Conservation (phyloP, 2,113 vertebrate genomes). For the Rhinogobius similis region DNA sequence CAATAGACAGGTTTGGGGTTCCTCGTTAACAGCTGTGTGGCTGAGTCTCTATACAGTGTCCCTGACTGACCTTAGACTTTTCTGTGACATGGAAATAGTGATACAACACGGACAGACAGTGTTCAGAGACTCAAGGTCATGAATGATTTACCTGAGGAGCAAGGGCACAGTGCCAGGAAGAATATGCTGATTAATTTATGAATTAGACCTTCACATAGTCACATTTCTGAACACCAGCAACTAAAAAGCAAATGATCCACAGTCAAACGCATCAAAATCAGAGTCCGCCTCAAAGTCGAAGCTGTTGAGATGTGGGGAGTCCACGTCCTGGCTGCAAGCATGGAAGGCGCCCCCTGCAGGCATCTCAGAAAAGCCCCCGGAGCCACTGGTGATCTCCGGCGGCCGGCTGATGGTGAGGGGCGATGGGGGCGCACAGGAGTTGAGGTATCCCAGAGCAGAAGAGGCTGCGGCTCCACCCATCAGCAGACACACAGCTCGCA, state of each 20-base stretch:
- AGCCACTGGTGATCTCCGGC: conserved; percentile 53
- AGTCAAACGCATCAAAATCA: conserved; percentile 83
- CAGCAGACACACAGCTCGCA: conserved; percentile 81
- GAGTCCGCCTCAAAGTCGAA: conserved; percentile 83
- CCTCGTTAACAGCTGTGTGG: neutral
- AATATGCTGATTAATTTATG: conserved; percentile 45
- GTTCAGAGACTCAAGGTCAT: conserved; percentile 49
- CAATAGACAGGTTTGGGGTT: conserved; percentile 3
- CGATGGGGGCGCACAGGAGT: conserved; percentile 69
- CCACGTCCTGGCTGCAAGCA: conserved; percentile 71
- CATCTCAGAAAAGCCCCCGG: conserved; percentile 71
- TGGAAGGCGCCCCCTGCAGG: conserved; percentile 69
- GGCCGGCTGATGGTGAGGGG: conserved; percentile 48
- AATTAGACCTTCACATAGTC: conserved; percentile 26
- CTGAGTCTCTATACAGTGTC: conserved; percentile 1
- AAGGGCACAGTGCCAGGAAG: conserved; percentile 44
- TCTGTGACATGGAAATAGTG: conserved; percentile 37
- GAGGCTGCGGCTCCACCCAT: conserved; percentile 83
- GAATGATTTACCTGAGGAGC: conserved; percentile 61
- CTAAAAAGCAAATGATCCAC: conserved; percentile 83
- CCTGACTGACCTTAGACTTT: neutral
- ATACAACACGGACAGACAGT: conserved; percentile 45
- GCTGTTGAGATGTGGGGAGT: conserved; percentile 78
- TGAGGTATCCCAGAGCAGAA: conserved; percentile 80
- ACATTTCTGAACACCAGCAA: conserved; percentile 19